Evolutionary conservation across 1,140 invertebrate species (phyloP).

Genomic region (Polyergus mexicanus): DNA sequence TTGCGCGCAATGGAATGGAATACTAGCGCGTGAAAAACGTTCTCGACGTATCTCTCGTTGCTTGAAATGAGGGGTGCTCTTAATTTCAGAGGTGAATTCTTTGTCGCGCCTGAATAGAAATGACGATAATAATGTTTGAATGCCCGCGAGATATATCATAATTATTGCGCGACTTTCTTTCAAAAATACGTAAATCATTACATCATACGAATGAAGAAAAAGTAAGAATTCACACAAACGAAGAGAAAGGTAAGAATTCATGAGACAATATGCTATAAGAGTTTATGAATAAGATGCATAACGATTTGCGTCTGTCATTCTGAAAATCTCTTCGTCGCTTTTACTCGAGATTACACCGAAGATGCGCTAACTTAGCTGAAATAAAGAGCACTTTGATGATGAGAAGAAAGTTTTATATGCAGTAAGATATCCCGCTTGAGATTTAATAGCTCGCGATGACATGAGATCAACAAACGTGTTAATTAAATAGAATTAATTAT

Average conservation of each 20-base stretch:
- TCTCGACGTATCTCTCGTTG: not conserved
- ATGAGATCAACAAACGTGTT: not conserved
- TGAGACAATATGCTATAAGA: not conserved
- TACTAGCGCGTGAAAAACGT: conserved; percentile 32
- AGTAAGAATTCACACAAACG: not conserved
- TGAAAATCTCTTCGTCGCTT: not conserved
- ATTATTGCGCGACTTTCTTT: conserved; percentile 9
- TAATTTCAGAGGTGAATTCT: conserved; percentile 38
- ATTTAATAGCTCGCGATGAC: not conserved
- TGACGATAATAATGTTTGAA: conserved; percentile 4
- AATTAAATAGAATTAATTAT: conserved; percentile 24
- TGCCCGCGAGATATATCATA: not conserved
- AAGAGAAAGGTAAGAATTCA: not conserved
- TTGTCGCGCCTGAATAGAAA: not conserved
- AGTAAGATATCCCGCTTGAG: not conserved
- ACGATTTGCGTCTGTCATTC: not conserved
- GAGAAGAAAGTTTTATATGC: conserved; percentile 24
- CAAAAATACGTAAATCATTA: not conserved
- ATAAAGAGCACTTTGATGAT: not conserved
- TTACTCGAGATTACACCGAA: not conserved
- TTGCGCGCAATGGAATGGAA: conserved; percentile 24
- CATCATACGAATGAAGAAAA: not conserved
- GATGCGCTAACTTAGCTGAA: conserved; percentile 11
- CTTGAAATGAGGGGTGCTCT: not conserved
- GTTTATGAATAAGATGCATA: not conserved